Conservation (phyloP, 2,888 invertebrate genomes). For the Trichopoda pennipes region DNA sequence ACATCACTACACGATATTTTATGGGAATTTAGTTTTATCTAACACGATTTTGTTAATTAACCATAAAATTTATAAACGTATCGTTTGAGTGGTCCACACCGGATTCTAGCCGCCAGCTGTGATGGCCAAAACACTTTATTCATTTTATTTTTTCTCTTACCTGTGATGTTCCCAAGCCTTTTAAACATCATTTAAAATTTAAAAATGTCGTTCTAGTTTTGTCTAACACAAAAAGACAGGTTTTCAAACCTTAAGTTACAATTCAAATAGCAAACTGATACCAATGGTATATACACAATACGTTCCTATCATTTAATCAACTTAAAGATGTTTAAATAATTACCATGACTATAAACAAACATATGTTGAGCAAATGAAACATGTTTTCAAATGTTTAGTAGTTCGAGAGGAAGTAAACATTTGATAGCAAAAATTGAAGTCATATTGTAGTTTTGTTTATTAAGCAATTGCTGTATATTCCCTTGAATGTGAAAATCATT, state of each 20-base stretch:
- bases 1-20: too few species aligned
- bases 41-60: too few species aligned
- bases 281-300: slow-evolving; percentile 36
- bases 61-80: too few species aligned
- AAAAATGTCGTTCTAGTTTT: not conserved
- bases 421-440: slow-evolving; percentile 19
- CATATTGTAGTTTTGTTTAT: not conserved
- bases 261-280: slow-evolving; percentile 5
- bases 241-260: slow-evolving; percentile 17
- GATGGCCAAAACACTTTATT: too few species aligned
- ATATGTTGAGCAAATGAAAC: slow-evolving; percentile 47
- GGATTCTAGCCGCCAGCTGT: too few species aligned
- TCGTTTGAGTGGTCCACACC: too few species aligned
- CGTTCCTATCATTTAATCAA: slow-evolving; percentile 43
- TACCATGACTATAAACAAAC: slow-evolving; percentile 38
- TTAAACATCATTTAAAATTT: not conserved
- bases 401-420: not conserved
- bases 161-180: not conserved
- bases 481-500: slow-evolving; percentile 14
- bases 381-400: slow-evolving; percentile 19
- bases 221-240: not conserved
- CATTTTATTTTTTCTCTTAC: too few species aligned
- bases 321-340: slow-evolving; percentile 35
- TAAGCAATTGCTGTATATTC: not conserved
- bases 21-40: too few species aligned